A percentile compares a stretch with the other conserved stretches of the same genome.
Conservation (phyloP, 2,797 vertebrate species). For the Anguilla pacifica region DNA sequence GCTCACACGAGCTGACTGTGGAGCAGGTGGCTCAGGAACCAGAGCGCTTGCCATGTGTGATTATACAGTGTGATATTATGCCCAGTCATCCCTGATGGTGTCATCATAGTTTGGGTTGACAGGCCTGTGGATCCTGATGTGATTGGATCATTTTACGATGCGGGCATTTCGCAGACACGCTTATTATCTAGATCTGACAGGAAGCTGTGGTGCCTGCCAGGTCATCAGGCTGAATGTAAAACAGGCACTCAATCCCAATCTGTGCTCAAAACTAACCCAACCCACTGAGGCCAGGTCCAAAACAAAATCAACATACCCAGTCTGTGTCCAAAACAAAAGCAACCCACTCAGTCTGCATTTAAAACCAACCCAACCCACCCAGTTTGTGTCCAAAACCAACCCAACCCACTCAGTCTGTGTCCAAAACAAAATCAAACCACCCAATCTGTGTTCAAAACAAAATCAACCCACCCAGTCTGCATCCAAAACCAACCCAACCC, state of each 20-base stretch:
- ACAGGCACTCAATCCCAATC: background rate
- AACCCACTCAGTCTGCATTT: too few relatives aligned
- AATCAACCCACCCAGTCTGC: too few relatives aligned
- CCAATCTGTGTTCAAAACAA: too few relatives aligned
- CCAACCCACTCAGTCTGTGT: too few relatives aligned
- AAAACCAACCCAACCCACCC: too few relatives aligned
- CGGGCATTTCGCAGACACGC: too few relatives aligned
- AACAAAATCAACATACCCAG: too few relatives aligned
- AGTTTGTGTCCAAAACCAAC: too few relatives aligned
- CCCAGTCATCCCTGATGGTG: background rate
- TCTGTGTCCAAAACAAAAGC: too few relatives aligned
- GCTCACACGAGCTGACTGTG: background rate
- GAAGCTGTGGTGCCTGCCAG: conserved; percentile 39
- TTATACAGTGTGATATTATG: background rate
- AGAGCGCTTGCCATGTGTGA: background rate
- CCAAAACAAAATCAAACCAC: too few relatives aligned
- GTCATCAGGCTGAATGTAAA: conserved; percentile 39
- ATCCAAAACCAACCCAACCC: too few relatives aligned
- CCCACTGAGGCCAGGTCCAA: background rate
- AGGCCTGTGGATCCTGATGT: background rate
- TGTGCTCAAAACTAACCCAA: background rate
- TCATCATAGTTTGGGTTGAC: background rate
- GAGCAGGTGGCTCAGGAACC: background rate
- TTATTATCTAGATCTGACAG: conserved; percentile 24
- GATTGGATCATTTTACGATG: background rate